Conservation (phyloP, 2,113 vertebrate genomes). For the western clawed frog (Xenopus tropicalis) region UCB_Xtro_10.0 CM004446.2:54419501-54420000, state of each 20-base stretch:
- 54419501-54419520: no score
- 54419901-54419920: conserved; percentile 40
- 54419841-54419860: conserved; percentile 21
- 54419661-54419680: no score
- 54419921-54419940: conserved; percentile 40
- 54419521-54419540: no score
- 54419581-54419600: no score
- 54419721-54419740: neutral
- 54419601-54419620: no score
- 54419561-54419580: no score
- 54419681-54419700: no score
- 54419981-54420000: conserved; percentile 15
- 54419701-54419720: no score
- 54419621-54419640: no score
- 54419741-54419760: conserved; percentile 5
- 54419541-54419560: no score
- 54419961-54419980: conserved; percentile 34
- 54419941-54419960: conserved; percentile 43
- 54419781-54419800: conserved; percentile 1
- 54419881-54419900: conserved; percentile 42
- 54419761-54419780: neutral
- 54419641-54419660: no score
- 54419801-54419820: conserved; percentile 9
- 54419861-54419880: conserved; percentile 40
- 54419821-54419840: conserved; percentile 37